Conservation (phyloP, 2,113 vertebrate species). For the Coryphaenoides rupestris region DNA sequence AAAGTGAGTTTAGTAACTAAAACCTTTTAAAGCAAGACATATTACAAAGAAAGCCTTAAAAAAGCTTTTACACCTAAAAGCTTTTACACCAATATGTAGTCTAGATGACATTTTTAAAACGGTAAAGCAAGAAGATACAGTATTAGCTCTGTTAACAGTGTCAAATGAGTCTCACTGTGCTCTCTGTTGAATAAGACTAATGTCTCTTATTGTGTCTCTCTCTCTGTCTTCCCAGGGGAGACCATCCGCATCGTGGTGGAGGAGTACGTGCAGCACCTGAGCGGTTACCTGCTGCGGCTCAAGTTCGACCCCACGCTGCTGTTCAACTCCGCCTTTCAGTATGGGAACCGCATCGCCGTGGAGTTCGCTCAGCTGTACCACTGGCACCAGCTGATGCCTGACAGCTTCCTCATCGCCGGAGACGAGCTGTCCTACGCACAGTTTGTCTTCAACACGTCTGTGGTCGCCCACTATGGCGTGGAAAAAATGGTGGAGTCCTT, state of each 20-base stretch:
- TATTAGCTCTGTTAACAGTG: too few relatives aligned
- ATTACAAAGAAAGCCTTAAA: too few relatives aligned
- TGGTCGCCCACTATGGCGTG: slow-evolving; percentile 81
- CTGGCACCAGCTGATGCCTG: slow-evolving; percentile 94
- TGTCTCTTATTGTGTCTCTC: too few relatives aligned
- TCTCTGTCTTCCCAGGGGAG: slow-evolving; percentile 88
- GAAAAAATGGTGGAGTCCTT: slow-evolving; percentile 89
- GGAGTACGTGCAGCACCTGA: slow-evolving; percentile 95
- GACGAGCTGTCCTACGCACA: slow-evolving; percentile 76
- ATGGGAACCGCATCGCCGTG: slow-evolving; percentile 87
- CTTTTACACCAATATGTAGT: too few relatives aligned
- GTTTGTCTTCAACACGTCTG: slow-evolving; percentile 88
- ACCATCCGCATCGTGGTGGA: slow-evolving; percentile 90
- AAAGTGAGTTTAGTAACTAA: too few relatives aligned
- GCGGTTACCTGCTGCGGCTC: slow-evolving; percentile 84
- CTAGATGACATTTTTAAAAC: too few relatives aligned
- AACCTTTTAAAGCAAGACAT: too few relatives aligned
- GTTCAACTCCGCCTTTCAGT: slow-evolving; percentile 84
- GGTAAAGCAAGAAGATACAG: too few relatives aligned
- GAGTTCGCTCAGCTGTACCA: slow-evolving; percentile 95
- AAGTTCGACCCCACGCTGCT: slow-evolving; percentile 89
- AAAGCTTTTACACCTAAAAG: too few relatives aligned
- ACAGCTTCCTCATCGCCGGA: slow-evolving; percentile 81
- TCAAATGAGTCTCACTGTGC: too few relatives aligned
- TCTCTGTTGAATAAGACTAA: too few relatives aligned